Conservation (phyloP, 2,797 vertebrate species). For the Sebastes minor region DNA sequence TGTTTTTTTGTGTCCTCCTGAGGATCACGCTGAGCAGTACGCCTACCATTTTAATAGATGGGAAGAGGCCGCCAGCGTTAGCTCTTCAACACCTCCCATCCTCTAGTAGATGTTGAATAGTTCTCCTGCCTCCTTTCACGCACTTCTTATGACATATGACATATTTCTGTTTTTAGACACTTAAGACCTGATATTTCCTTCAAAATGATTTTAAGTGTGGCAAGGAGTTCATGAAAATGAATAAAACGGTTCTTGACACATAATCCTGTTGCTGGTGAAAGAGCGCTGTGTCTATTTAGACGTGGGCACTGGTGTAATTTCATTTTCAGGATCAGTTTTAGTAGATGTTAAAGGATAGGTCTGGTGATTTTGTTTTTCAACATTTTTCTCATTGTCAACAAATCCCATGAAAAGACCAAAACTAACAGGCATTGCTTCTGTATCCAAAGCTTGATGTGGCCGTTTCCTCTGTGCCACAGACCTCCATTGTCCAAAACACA, state of each 20-base stretch:
- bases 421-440: neutral
- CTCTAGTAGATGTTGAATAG: constrained; percentile 26
- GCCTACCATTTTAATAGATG: constrained; percentile 53
- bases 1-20: constrained; percentile 38
- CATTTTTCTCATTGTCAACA: neutral
- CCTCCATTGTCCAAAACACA: constrained; percentile 4
- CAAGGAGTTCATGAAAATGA: constrained; percentile 18
- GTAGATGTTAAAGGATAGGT: neutral
- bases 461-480: neutral
- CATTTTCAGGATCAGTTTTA: neutral
- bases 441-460: neutral
- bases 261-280: neutral
- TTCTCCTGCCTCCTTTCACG: constrained; percentile 22
- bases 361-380: neutral
- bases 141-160: neutral
- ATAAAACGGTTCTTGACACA: constrained; percentile 2
- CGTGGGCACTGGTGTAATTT: neutral
- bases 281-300: neutral
- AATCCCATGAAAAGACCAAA: neutral
- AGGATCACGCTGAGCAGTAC: constrained; percentile 38
- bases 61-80: constrained; percentile 54
- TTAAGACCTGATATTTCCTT: constrained; percentile 39
- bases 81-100: constrained; percentile 50
- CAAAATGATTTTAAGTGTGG: constrained; percentile 16
- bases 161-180: constrained; percentile 44